Percentiles rank a stretch among this genome's conserved stretches.
phyloP scores from a whole-genome alignment of 2,113 vertebrate genomes.

The Callocephalon fimbriatum region DNA sequence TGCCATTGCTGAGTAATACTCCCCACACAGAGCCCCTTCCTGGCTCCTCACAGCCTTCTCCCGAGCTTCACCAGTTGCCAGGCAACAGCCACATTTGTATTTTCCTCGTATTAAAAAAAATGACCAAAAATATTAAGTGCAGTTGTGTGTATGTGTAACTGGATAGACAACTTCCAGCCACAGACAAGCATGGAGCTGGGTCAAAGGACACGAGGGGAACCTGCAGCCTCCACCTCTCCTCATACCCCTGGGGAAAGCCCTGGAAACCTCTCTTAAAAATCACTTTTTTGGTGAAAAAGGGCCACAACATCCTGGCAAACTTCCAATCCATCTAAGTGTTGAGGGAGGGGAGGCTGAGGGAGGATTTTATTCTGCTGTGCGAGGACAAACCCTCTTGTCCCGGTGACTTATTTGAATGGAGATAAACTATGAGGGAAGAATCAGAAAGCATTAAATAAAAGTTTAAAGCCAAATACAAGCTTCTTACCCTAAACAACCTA shows the following conservation, averaged over 20 bases:
- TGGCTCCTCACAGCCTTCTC: background rate
- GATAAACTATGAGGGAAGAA: background rate
- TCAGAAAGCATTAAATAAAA: background rate
- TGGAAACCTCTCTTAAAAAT: background rate
- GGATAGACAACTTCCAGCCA: background rate
- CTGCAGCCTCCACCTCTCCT: rapidly evolving
- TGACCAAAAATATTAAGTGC: rapidly evolving
- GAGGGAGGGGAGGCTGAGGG: no score
- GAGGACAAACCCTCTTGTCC: background rate
- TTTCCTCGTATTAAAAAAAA: background rate
- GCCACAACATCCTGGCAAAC: background rate
- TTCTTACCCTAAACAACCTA: background rate
- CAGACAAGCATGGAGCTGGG: background rate
- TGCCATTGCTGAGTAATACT: slow-evolving; percentile 6
- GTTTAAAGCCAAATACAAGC: background rate
- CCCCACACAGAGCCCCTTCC: background rate
- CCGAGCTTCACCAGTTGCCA: slow-evolving; percentile 43
- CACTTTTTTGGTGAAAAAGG: rapidly evolving
- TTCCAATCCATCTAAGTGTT: background rate
- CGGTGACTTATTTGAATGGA: rapidly evolving
- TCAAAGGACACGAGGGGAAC: background rate
- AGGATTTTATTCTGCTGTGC: background rate
- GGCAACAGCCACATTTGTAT: background rate
- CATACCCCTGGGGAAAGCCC: background rate
- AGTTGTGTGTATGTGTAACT: rapidly evolving